phyloP scores from a whole-genome alignment of 2,797 vertebrate genomes.

The Sarcoramphus papa region DNA sequence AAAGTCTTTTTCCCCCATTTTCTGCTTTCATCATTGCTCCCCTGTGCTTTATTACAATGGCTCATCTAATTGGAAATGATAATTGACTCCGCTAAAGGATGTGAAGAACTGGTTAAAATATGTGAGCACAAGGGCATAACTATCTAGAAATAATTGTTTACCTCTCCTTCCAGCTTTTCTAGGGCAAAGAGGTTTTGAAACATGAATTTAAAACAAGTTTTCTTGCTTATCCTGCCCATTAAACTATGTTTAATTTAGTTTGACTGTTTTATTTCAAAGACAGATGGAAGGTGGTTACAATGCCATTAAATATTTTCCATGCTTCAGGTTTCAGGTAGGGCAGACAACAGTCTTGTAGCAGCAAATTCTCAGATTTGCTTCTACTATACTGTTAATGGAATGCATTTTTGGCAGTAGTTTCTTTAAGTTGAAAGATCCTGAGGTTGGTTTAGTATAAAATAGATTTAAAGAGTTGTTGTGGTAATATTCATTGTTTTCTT shows the following conservation, averaged over 20 bases:
- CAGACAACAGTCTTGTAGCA: background rate
- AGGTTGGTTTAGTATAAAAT: background rate
- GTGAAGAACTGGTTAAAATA: background rate
- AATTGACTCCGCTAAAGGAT: background rate
- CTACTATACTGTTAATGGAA: background rate
- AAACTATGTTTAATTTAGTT: background rate
- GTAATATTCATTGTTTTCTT: background rate
- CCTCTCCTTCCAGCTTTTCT: background rate
- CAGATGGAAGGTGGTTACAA: background rate
- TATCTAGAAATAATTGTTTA: background rate
- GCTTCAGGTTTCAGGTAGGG: background rate
- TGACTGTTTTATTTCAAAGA: background rate
- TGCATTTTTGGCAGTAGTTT: background rate
- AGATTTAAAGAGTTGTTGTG: background rate
- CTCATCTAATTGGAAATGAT: background rate
- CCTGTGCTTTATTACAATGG: background rate
- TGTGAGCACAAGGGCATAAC: background rate
- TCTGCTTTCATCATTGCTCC: background rate
- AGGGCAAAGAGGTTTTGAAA: background rate
- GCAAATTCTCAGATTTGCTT: background rate
- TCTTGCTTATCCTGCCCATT: background rate
- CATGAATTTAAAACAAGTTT: background rate
- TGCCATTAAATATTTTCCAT: background rate
- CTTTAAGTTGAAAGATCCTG: background rate
- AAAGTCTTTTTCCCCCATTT: background rate